phyloP scores from a whole-genome alignment of 2,797 vertebrate species.

The Enteromius unitaeniatus region DNA sequence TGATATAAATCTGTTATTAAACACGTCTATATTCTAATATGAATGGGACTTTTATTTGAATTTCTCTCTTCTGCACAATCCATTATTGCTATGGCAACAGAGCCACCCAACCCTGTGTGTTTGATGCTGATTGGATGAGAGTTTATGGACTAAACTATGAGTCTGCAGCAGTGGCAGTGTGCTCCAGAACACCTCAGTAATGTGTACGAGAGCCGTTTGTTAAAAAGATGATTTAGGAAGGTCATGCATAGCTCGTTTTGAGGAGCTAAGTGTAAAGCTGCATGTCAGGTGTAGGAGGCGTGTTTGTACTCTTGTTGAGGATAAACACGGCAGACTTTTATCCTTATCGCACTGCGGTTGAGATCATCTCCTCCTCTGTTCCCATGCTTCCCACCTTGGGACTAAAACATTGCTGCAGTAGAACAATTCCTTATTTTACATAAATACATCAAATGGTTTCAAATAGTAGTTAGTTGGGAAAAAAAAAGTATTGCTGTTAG shows the following conservation, averaged over 20 bases:
- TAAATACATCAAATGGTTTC: background rate
- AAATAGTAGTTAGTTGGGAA: background rate
- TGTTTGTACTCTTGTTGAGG: slow-evolving; percentile 23
- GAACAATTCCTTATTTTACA: background rate
- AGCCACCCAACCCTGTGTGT: slow-evolving; percentile 35
- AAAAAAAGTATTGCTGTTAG: background rate
- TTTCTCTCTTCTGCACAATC: slow-evolving; percentile 50
- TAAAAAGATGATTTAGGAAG: background rate
- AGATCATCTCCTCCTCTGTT: slow-evolving; percentile 29
- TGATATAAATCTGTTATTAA: no score
- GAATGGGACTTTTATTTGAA: slow-evolving; percentile 29
- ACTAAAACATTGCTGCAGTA: background rate
- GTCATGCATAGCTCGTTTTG: background rate
- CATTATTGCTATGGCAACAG: slow-evolving; percentile 63
- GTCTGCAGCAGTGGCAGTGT: background rate
- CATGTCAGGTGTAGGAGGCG: background rate
- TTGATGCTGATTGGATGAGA: slow-evolving; percentile 34
- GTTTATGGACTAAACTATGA: slow-evolving; percentile 8
- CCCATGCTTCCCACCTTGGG: slow-evolving; percentile 10
- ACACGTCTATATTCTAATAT: background rate
- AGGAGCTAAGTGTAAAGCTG: background rate
- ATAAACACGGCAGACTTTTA: slow-evolving; percentile 17
- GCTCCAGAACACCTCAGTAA: slow-evolving; percentile 1
- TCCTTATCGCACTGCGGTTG: slow-evolving; percentile 22
- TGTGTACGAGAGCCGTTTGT: background rate